These are phyloP conservation scores for Agelastica alni DNA, from an alignment of 2,888 invertebrate genomes.

Conservation along the genomic window DNA sequence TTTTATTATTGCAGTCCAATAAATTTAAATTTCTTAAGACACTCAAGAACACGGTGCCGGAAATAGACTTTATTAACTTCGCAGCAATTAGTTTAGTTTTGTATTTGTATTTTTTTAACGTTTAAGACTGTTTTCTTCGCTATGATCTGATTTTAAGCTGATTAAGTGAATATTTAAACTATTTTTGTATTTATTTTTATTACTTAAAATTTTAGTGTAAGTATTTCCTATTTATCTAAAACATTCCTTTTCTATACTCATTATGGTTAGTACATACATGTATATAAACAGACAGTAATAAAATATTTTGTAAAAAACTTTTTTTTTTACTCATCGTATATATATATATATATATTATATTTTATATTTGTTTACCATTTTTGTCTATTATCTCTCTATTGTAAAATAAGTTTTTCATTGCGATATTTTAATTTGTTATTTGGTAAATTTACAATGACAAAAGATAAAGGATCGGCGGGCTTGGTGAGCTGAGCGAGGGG, in stretches of 20 bases:
- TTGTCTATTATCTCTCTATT: too few species aligned
- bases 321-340: not conserved
- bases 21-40: too few species aligned
- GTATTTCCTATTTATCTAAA: constrained; percentile 27
- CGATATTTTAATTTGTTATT: too few species aligned
- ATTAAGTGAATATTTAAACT: constrained; percentile 30
- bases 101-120: constrained; percentile 15
- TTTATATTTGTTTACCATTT: too few species aligned
- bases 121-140: constrained; percentile 32
- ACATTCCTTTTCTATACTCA: constrained; percentile 40
- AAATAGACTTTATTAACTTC: constrained; percentile 1
- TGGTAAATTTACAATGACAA: too few species aligned
- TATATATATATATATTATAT: too few species aligned
- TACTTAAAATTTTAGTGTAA: constrained; percentile 33
- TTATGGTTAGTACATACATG: constrained; percentile 36
- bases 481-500: too few species aligned
- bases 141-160: constrained; percentile 32
- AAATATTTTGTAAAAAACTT: constrained; percentile 36
- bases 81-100: constrained; percentile 13
- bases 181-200: constrained; percentile 43
- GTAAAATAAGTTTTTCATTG: too few species aligned
- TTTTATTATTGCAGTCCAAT: too few species aligned
- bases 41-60: constrained; percentile 1
- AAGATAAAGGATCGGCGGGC: too few species aligned
- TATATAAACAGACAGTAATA: constrained; percentile 40